Percentiles rank a stretch among this genome's conserved stretches.
Conservation (phyloP, 2,888 invertebrate species). For the Eilema depressum region DNA sequence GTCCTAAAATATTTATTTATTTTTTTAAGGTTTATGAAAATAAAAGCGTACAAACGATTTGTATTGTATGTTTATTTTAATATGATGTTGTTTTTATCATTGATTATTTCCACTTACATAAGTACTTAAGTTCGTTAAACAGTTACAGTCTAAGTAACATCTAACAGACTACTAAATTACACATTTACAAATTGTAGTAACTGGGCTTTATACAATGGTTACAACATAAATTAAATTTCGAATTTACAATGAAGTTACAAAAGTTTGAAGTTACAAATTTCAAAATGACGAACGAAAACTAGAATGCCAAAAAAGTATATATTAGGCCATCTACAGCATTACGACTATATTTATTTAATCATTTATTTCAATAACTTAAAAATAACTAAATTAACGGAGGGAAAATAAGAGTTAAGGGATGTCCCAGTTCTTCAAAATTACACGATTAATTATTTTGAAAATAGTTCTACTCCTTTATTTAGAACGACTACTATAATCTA, state of each 20-base stretch:
- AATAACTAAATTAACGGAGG: slow-evolving; percentile 66
- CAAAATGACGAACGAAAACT: slow-evolving; percentile 21
- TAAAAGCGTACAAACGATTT: slow-evolving; percentile 59
- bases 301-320: slow-evolving; percentile 30
- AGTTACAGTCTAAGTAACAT: slow-evolving; percentile 84
- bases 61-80: slow-evolving; percentile 77
- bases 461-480: slow-evolving; percentile 41
- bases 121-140: slow-evolving; percentile 66
- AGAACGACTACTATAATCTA: slow-evolving; percentile 47
- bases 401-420: slow-evolving; percentile 56
- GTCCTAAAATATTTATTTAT: background rate
- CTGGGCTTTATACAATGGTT: slow-evolving; percentile 66
- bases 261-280: slow-evolving; percentile 1
- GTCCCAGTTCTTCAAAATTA: slow-evolving; percentile 55
- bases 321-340: slow-evolving; percentile 43
- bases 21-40: background rate
- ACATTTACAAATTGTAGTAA: slow-evolving; percentile 80
- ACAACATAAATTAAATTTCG: slow-evolving; percentile 44
- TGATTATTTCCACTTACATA: slow-evolving; percentile 53
- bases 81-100: slow-evolving; percentile 76
- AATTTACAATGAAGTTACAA: slow-evolving; percentile 22
- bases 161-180: slow-evolving; percentile 84
- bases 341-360: slow-evolving; percentile 23
- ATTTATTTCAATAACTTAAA: slow-evolving; percentile 54
- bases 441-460: slow-evolving; percentile 44